These are phyloP conservation scores for Drosophila acutilabella DNA, from an alignment of 2,888 invertebrate genomes.

Conservation along the genomic window DNA sequence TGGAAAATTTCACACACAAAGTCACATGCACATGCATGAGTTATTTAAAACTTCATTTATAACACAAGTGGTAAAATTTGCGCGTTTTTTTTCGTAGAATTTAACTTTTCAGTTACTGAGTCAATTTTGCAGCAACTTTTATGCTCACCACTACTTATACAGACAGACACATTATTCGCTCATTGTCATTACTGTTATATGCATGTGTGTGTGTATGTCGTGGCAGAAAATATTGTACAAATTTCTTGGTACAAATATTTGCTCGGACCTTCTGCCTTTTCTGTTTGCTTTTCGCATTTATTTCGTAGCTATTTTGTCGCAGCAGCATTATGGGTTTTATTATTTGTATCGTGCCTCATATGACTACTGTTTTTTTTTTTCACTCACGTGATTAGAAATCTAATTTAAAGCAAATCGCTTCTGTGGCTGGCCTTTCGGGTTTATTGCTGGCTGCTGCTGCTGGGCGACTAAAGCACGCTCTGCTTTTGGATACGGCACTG, in stretches of 20 bases:
- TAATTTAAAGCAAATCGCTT: slow-evolving; percentile 90
- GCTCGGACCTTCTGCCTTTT: slow-evolving; percentile 17
- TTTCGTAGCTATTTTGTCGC: slow-evolving; percentile 31
- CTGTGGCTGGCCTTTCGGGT: slow-evolving; percentile 85
- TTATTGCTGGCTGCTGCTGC: slow-evolving; percentile 73
- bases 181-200: slow-evolving; percentile 50
- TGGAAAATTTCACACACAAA: slow-evolving; percentile 64
- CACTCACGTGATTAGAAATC: slow-evolving; percentile 93
- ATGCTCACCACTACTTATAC: slow-evolving; percentile 38
- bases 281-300: slow-evolving; percentile 16
- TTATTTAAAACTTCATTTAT: slow-evolving; percentile 55
- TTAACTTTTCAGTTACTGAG: slow-evolving; percentile 23
- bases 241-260: slow-evolving; percentile 31
- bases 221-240: slow-evolving; percentile 64
- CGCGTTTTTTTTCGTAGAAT: slow-evolving; percentile 35
- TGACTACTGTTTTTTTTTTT: slow-evolving; percentile 75
- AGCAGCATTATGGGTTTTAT: slow-evolving; percentile 58
- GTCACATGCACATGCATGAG: slow-evolving; percentile 58
- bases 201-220: slow-evolving; percentile 57
- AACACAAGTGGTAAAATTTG: slow-evolving; percentile 42
- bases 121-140: slow-evolving; percentile 27
- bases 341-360: slow-evolving; percentile 69
- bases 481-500: slow-evolving; percentile 75
- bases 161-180: slow-evolving; percentile 18
- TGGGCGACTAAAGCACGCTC: slow-evolving; percentile 67